phyloP scores from a whole-genome alignment of 2,797 vertebrate species.

The Gobionotothen gibberifrons region DNA sequence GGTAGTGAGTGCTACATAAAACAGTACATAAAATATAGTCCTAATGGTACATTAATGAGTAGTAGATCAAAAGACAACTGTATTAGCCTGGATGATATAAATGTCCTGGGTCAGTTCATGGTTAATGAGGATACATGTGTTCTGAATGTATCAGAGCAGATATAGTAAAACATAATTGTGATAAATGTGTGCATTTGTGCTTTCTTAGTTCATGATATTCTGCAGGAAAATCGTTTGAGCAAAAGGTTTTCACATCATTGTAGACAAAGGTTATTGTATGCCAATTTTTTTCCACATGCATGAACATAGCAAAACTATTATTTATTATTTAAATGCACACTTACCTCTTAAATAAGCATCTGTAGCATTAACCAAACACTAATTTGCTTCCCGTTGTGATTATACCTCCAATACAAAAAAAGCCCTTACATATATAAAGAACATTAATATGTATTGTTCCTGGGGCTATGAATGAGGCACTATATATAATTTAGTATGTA shows the following conservation, averaged over 20 bases:
- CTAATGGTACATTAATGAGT: conserved; percentile 76
- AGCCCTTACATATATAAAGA: background rate
- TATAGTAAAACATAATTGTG: conserved; percentile 50
- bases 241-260: conserved; percentile 28
- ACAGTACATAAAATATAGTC: conserved; percentile 78
- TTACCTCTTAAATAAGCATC: conserved; percentile 8
- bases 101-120: conserved; percentile 67
- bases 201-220: conserved; percentile 45
- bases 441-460: background rate
- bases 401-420: background rate
- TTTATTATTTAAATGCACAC: conserved; percentile 18
- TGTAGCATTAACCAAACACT: conserved; percentile 12
- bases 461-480: background rate
- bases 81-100: conserved; percentile 65
- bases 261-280: conserved; percentile 15
- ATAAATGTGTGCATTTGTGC: conserved; percentile 49
- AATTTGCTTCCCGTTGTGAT: conserved; percentile 2
- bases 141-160: conserved; percentile 51
- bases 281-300: conserved; percentile 1
- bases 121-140: conserved; percentile 72
- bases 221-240: conserved; percentile 27
- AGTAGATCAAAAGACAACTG: conserved; percentile 76
- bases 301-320: background rate
- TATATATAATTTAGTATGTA: conserved; percentile 2
- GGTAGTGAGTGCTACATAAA: conserved; percentile 77